Conservation (phyloP, 2,113 vertebrate genomes). For the Chaetops frenatus region DNA sequence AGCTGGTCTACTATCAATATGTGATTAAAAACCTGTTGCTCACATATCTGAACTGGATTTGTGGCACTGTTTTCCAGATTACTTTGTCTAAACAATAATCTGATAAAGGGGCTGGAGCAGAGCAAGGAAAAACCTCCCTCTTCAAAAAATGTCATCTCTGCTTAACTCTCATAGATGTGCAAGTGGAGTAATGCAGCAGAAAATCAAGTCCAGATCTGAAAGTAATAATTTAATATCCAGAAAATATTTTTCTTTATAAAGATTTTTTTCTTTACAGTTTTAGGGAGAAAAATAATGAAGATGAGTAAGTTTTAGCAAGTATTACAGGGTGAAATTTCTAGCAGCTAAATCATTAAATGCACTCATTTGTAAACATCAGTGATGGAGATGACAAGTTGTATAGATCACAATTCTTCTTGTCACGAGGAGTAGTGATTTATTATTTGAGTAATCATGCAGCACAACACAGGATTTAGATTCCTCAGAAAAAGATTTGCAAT, state of each 20-base stretch:
- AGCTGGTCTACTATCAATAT: not conserved
- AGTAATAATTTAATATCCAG: not conserved
- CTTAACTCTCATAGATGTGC: not conserved
- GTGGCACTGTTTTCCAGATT: not conserved
- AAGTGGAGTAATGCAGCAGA: not conserved
- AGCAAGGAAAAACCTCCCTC: not conserved
- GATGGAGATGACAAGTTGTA: not conserved
- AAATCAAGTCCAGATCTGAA: not conserved
- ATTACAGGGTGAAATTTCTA: not conserved
- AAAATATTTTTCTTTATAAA: not conserved
- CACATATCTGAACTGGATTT: not conserved
- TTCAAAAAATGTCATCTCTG: not conserved
- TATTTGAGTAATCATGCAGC: not conserved
- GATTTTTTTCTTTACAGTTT: not conserved
- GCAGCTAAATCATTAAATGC: not conserved
- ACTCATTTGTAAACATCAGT: slow-evolving; percentile 35
- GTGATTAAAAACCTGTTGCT: slow-evolving; percentile 39
- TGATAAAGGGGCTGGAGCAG: not conserved
- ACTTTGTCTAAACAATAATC: no score
- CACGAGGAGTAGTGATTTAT: not conserved
- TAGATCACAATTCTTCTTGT: not conserved
- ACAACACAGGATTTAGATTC: not conserved
- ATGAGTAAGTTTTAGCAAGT: not conserved
- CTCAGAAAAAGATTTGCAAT: not conserved
- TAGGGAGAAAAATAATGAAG: not conserved